Evolutionary conservation across 2,113 vertebrate genomes (phyloP), one percentile per base, ranked within the genome.

Genomic region (Eclectus roratus): DNA sequence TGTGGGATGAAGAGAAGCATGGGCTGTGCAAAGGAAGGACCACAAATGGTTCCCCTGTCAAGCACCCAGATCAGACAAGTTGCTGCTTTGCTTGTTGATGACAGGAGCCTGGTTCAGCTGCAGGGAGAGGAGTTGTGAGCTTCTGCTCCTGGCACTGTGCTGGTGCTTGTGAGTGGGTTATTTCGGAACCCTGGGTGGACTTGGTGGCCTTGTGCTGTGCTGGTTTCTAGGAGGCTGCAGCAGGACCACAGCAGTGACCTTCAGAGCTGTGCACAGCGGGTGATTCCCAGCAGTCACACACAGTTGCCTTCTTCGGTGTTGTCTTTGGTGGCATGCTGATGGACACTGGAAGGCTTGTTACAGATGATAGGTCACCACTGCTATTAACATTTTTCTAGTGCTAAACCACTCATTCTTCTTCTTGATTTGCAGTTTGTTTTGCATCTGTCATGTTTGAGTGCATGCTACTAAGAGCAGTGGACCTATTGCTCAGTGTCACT

Each of bases 31-130:
- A 25, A 24, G 41, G 13, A 31, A 27, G 35, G 41, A 31, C 12
- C 3, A 2, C 1, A 3, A 1, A 3, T 6, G 53, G 25, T 35
- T 82, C 7, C 27, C 19, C 17, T 4, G 1, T 9, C 39, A 11
- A 37, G 19, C 25, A 16, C 9, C 33, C 44, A 6, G 17, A 1
- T 8, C 14, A 21, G 33, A 20, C 29, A 39, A 19, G 9, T 21
- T 73, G 29, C 71, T 47, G 43, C 77, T 82, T 79, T 58, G 13
- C 47, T 72, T 37, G 7, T 6, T 29, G 64, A 4, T 49, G 19
- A 4, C 0, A 1, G n/a, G 71, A 49, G 16, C 44, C 73, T 17
- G 11, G 3, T 37, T 18, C 23, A 33, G 69, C 37, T 43, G 69
- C 55, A 43, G 1, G 12, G 18, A 37, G 19, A 6, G 52, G 28